Evolutionary conservation across 2,797 vertebrate species (phyloP), one percentile per base, ranked within the genome.

Genomic region (Alca torda): DNA sequence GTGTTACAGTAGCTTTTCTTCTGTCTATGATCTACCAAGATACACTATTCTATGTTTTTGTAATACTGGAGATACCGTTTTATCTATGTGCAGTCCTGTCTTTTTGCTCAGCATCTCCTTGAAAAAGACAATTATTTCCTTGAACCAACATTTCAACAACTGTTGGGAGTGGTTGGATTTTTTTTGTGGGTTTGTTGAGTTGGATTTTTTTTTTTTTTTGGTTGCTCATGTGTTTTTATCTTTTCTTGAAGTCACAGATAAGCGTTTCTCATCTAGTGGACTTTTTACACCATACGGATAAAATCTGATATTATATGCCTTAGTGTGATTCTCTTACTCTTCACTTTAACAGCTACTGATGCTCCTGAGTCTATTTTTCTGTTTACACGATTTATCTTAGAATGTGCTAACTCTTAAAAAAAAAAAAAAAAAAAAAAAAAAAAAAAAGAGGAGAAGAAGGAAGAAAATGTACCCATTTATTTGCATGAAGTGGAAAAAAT

Each of bases 191-290:
- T 46, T 80, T 48, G 4, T 45, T 91, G 33, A 67, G 11, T 5
- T 65, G 61, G 6, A 2, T 4, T 7, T 17, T 54, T 37, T 65
- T 46, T 37, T 65, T 51, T 61, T 57, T 45, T 57, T 61, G 2
- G 4, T 79, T 50, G 5, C 17, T 81, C 6, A 1, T 54, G 41
- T 33, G 1, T 45, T 91, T 94, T 87, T 92, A 81, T 91, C 72
- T 95, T 72, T 91, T 46, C 68, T 77, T 91, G 75, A 89, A 95
- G 91, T 87, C 53, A 89, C 13, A 91, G 89, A 94, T 93, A 94
- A 90, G n/a, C 2, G 0, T 80, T 93, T 93, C 45, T 94, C 72
- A 59, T 91, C 73, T 86, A 75, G 1, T 54, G 20, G 68, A 78
- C 30, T 43, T 94, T 74, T 96, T 93, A 85, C 10, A 81, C 19